Evolutionary conservation across 2,888 invertebrate species (phyloP), one percentile per base, ranked within the genome.

Genomic region (Eupithecia exiguata): DNA sequence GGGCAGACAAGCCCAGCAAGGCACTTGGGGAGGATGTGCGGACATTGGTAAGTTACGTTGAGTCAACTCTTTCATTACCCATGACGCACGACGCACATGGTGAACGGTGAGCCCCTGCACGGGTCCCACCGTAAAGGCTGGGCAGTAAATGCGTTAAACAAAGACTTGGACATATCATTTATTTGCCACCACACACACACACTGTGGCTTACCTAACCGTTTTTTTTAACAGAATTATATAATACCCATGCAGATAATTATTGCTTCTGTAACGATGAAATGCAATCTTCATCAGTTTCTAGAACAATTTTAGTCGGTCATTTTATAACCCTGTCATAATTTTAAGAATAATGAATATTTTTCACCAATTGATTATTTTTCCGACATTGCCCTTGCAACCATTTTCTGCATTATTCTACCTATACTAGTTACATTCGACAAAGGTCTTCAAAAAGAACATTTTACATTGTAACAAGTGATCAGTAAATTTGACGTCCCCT

Each of bases 1-100:
- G 88, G 98, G 98, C 77, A 95, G 97, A 81, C 98, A 98, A 89
- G 98, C 98, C 72, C 98, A 98, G 91, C 97, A 98, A 91, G 98
- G 98, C 82, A 97, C 97, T 62, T 97, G 97, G 97, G 97, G 97
- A 81, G 98, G 98, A 89, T 98, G 98, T 81, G 96, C 97, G 80
- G 98, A 98, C 95, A 97, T 98, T 84, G 98, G 98, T 98, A 95
- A 96, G 96, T 93, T 72, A 68, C 66, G 69, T 63, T 71, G 67
- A 9, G 72, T 35, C n/a, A 1, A 63, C 0, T n/a, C 14, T 25
- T 61, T 21, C 7, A 61, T 61, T 30, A 0, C 1, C 49, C n/a
- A 40, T 40, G 40, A 40, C 40, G 43, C 12, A 40, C 40, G 40
- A 40, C 40, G 40, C 12, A 40, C 40, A 40, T 12, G 38, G 9